Percentiles rank a stretch among this genome's conserved stretches.
Conservation (phyloP, 2,888 invertebrate species). For the Nudaria mundana region DNA sequence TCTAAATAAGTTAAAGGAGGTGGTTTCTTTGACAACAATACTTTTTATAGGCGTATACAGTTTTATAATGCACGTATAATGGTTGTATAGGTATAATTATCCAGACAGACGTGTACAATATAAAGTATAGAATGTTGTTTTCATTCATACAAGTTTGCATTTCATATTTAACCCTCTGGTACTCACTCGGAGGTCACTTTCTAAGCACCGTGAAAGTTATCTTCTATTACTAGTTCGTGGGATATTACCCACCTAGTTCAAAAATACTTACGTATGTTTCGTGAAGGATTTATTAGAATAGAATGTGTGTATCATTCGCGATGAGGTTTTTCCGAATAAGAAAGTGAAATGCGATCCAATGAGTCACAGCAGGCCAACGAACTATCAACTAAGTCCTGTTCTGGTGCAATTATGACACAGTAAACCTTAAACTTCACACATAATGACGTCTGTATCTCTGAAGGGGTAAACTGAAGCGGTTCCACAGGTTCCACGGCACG, state of each 20-base stretch:
- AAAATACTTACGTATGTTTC: constrained; percentile 2
- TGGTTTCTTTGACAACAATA: too few species aligned
- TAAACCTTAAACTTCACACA: too few species aligned
- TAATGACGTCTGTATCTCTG: too few species aligned
- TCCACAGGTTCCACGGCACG: too few species aligned
- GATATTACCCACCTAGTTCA: constrained; percentile 21
- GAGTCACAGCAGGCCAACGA: constrained; percentile 45
- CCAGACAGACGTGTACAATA: too few species aligned
- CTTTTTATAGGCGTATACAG: too few species aligned
- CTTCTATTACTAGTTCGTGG: constrained; percentile 27
- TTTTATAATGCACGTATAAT: too few species aligned
- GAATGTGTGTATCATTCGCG: constrained; percentile 19
- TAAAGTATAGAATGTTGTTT: too few species aligned
- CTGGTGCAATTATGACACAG: constrained; percentile 21
- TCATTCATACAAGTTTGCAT: constrained; percentile 20
- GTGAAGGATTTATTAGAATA: constrained; percentile 12
- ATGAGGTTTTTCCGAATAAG: constrained; percentile 44
- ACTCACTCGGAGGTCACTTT: constrained; percentile 36
- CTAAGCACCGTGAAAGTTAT: constrained; percentile 34
- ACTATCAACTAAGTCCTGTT: constrained; percentile 31
- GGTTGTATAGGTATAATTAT: too few species aligned
- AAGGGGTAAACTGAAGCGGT: too few species aligned
- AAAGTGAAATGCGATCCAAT: constrained; percentile 60
- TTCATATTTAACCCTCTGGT: constrained; percentile 38
- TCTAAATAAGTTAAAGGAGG: too few species aligned